These are phyloP conservation scores for Scolopax rusticola DNA, from an alignment of 2,797 vertebrate genomes.

Conservation along the genomic window DNA sequence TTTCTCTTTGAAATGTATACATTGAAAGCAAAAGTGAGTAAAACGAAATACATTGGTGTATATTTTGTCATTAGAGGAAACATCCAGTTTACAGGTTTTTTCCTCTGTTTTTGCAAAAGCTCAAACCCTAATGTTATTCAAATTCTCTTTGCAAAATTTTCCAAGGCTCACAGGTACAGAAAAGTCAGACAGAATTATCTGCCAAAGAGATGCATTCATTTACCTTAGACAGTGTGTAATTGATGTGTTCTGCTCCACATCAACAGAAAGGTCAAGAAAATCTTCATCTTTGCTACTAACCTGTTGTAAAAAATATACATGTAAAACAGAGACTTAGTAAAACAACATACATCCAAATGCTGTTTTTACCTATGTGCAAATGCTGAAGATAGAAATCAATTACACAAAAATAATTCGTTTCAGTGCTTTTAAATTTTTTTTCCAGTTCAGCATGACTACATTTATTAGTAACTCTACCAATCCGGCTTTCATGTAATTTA, in stretches of 20 bases:
- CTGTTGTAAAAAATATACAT: conserved; percentile 76
- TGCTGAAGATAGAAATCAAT: neutral
- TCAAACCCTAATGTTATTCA: neutral
- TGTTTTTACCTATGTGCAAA: neutral
- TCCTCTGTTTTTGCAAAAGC: neutral
- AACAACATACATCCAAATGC: neutral
- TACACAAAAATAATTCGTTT: neutral
- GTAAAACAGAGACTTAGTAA: conserved; percentile 16
- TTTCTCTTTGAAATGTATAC: neutral
- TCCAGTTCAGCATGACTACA: neutral
- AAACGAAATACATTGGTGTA: neutral
- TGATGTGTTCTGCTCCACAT: conserved; percentile 98
- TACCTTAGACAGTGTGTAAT: conserved; percentile 99
- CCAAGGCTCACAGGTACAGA: too few species aligned
- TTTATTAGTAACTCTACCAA: neutral
- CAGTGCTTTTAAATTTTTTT: neutral
- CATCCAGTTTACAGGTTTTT: neutral
- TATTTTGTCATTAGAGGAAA: neutral
- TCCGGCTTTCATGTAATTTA: neutral
- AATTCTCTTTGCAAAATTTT: neutral
- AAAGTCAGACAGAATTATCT: neutral
- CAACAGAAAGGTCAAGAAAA: conserved; percentile 97
- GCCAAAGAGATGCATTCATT: neutral
- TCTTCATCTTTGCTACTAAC: conserved; percentile 99
- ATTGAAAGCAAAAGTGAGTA: neutral